Base-by-base conservation (phyloP, 2,113 vertebrate species). In the Microcebus tavaratra region DNA sequence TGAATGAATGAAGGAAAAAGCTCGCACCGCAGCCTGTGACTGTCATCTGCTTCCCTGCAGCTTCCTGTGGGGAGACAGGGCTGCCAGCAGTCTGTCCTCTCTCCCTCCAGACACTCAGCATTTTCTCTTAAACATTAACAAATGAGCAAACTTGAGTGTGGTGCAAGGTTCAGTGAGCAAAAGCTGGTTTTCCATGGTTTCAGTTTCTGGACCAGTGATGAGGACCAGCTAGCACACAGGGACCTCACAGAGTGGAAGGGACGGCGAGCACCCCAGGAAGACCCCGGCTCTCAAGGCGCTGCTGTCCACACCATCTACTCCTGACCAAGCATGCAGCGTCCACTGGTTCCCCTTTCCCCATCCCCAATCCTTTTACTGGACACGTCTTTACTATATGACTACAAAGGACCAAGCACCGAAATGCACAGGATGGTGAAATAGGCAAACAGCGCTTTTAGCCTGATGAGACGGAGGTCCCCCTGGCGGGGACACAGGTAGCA, bases 91-190 rank as follows among this genome's bases (percentile, higher is more conserved):
- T 48, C 48, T 48, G 31, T 39, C 29, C 39, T 42, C 36, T 87
- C 67, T 59, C 39, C 27, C 61, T 92, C 78, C 27, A 6, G 25
- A 27, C 65, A 83, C 31, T 79, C 57, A 84, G 34, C 50, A 39
- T 63, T 94, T 78, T 76, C 91, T 83, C 18, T 96, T 39, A 84
- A 42, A 93, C 34, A 70, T 57, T 85, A 78, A 94, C 85, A 95
- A 78, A 90, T 39, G n/a, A 87, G 36, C 27, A 50, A 87, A 90
- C 18, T 5, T 50, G 25, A 90, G 10, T 42, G 39, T 36, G 42
- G 61, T 68, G 34, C 45, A 91, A 95, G 55, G 70, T 73, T 83
- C 27, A 6, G 34, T 63, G 13, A 73, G 86, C 57, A 87, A 75
- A 75, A 91, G 70, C 36, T 42, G 8, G 21, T 67, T 88, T 90